These are phyloP conservation scores for Diceros bicornis DNA, from an alignment of 2,797 vertebrate species.

Conservation along the genomic window DNA sequence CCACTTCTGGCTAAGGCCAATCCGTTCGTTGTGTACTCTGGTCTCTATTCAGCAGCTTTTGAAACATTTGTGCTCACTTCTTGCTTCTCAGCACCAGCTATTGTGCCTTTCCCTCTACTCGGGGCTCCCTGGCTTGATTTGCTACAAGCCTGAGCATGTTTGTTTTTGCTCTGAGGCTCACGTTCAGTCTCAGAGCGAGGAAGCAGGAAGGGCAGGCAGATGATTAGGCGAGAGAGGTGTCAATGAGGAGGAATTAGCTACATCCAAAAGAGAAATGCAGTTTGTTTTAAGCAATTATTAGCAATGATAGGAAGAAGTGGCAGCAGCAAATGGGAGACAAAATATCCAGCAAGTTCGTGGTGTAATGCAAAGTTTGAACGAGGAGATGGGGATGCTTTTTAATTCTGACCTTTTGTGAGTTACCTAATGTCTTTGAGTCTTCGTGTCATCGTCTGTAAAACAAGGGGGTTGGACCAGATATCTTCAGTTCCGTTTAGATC, in stretches of 20 bases:
- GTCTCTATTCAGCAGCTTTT: not conserved
- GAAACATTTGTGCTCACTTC: not conserved
- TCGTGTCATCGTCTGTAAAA: not conserved
- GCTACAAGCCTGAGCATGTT: not conserved
- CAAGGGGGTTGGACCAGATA: not conserved
- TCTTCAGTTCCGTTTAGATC: not conserved
- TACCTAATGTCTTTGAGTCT: not conserved
- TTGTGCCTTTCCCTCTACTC: not conserved
- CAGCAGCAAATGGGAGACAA: not conserved
- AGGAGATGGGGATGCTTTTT: not conserved
- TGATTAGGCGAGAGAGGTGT: not conserved
- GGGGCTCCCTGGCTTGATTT: not conserved
- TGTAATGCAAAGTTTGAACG: not conserved
- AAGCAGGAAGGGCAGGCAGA: not conserved
- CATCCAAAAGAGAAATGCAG: not conserved
- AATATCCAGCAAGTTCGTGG: conserved; percentile 2
- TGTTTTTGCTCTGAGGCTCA: not conserved
- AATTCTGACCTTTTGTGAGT: not conserved
- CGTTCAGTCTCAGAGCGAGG: not conserved
- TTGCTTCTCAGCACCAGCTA: not conserved
- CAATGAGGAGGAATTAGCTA: not conserved
- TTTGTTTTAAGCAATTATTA: not conserved
- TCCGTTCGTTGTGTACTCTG: not conserved
- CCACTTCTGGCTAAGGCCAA: not conserved
- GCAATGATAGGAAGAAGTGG: not conserved